A percentile compares a stretch with the other conserved stretches of the same genome.
These are phyloP conservation scores for Pherbina coryleti DNA, from an alignment of 2,888 invertebrate genomes.

Conservation along the genomic window DNA sequence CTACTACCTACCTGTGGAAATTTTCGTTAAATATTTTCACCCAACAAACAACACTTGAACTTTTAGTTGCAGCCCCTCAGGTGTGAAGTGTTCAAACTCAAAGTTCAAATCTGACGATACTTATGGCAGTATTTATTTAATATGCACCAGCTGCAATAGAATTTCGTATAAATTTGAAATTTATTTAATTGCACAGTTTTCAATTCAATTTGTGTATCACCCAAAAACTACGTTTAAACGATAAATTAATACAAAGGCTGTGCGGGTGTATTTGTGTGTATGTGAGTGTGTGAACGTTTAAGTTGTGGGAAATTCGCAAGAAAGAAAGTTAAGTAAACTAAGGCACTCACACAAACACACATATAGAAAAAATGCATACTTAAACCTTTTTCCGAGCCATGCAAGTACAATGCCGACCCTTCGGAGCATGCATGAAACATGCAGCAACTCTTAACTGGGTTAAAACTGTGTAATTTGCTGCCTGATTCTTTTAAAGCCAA, in stretches of 20 bases:
- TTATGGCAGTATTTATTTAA: too few species aligned
- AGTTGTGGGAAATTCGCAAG: background rate
- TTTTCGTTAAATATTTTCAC: too few species aligned
- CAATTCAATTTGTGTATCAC: background rate
- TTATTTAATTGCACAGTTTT: background rate
- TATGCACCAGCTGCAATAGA: too few species aligned
- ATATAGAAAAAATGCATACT: background rate
- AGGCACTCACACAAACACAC: background rate
- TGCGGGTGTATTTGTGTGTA: too few species aligned
- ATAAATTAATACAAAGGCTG: background rate
- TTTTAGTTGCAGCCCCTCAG: too few species aligned
- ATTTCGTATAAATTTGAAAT: background rate
- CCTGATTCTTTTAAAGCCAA: conserved; percentile 4
- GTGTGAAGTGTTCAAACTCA: too few species aligned
- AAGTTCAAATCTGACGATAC: too few species aligned
- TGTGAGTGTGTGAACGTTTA: background rate
- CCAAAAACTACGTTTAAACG: background rate
- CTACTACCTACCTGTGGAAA: too few species aligned
- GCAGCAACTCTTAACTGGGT: conserved; percentile 14
- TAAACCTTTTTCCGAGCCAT: too few species aligned
- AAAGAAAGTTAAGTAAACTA: background rate
- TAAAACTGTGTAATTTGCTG: conserved; percentile 19
- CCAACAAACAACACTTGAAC: too few species aligned
- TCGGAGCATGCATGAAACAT: background rate
- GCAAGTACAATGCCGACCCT: background rate